phyloP scores from a whole-genome alignment of 2,113 vertebrate genomes.

The Sylvietta virens region DNA sequence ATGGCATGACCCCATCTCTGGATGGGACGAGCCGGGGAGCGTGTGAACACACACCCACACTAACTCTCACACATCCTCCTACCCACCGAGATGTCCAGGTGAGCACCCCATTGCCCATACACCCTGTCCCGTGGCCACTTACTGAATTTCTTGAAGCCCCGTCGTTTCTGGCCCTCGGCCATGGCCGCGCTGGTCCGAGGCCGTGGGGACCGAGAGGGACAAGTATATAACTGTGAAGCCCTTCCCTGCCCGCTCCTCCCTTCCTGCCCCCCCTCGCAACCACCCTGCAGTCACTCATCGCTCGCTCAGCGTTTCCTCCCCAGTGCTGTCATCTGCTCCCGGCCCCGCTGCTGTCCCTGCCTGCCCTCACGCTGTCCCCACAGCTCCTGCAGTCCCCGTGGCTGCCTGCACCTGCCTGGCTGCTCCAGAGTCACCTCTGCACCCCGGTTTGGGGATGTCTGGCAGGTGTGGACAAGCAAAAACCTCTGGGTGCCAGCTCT shows the following conservation, averaged over 20 bases:
- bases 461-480: neutral
- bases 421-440: neutral
- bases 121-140: neutral
- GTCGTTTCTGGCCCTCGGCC: conserved; percentile 67
- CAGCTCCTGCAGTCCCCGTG: rapidly evolving
- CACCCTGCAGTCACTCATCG: conserved; percentile 19
- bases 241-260: neutral
- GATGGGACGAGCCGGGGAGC: rapidly evolving
- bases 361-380: neutral
- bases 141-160: conserved; percentile 73
- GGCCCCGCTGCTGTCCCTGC: neutral
- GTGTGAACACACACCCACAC: neutral
- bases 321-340: conserved; percentile 24
- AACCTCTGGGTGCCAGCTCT: neutral
- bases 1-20: neutral
- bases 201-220: neutral
- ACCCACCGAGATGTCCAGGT: neutral
- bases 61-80: neutral
- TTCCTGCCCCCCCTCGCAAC: conserved; percentile 13
- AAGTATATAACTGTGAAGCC: neutral
- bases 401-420: neutral
- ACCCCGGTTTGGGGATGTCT: rapidly evolving
- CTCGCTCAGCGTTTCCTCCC: conserved; percentile 62
- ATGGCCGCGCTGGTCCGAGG: neutral
- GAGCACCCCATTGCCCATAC: neutral